Base-by-base conservation (phyloP, 2,888 invertebrate genomes). In the Therioaphis trifolii region DNA sequence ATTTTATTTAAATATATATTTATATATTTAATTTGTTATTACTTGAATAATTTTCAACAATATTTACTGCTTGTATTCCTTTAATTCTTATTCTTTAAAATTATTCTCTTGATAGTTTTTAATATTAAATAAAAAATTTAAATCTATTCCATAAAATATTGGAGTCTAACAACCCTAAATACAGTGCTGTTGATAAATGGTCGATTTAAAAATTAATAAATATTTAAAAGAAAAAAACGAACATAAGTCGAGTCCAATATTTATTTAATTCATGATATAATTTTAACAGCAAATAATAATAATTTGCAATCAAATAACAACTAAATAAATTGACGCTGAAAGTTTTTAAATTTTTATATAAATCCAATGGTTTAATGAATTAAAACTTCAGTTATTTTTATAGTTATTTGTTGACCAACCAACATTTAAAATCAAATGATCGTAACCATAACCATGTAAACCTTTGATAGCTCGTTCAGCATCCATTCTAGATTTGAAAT, bases 341-440 rank as follows among this genome's bases (percentile, higher is more conserved):
- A 4, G 27, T 49, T 49, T 29, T 66, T 1, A 49, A 29, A 63
- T 35, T 21, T 46, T 27, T 21, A 46, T 46, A 75, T 7, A 78
- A 78, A 55, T 52, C 52, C 7, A 35, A 68, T 12, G 7, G 3
- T 5, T 7, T 12, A 14, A 58, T n/a, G n/a, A 35, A 4, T 66
- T 24, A 21, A 24, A 27, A 74, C 40, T 58, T 80, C 58, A 80
- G 0, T 1, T 24, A 18, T 21, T 61, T 46, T 71, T 79, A 52
- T 85, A 85, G 29, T 85, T 84, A 49, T 93, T 94, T 63, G 95
- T 95, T 0, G 98, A 98, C 98, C 98, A 99, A 90, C 99, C 98
- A n/a, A 98, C 99, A 89, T 93, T 96, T 78, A 99, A 91, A 89
- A 99, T 99, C 87, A 99, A 92, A 90, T 99, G 98, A 90, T 99